These are phyloP conservation scores for Trialeurodes vaporariorum DNA, from an alignment of 1,140 invertebrate genomes.

Conservation along the genomic window DNA sequence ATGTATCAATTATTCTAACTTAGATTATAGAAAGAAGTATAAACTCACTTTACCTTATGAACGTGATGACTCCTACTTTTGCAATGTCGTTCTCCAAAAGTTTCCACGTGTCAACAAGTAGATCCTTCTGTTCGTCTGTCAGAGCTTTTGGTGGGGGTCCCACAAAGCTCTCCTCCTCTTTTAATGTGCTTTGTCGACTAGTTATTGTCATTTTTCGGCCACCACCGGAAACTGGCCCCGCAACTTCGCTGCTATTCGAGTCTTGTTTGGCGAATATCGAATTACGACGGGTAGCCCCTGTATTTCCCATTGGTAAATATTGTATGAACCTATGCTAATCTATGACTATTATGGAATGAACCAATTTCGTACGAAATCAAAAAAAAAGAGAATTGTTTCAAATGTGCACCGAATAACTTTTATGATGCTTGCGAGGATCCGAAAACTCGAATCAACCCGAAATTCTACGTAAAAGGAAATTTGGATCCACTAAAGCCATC, in stretches of 20 bases:
- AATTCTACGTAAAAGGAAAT: too few relatives aligned
- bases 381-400: not conserved
- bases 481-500: too few relatives aligned
- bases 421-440: too few relatives aligned
- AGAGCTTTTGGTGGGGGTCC: constrained; percentile 23
- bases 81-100: constrained; percentile 40
- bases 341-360: too few relatives aligned
- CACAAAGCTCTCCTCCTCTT: constrained; percentile 18
- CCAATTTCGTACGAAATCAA: too few relatives aligned
- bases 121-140: constrained; percentile 36
- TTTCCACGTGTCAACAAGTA: constrained; percentile 39
- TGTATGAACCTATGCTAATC: too few relatives aligned
- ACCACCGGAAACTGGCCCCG: not conserved
- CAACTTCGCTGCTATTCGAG: constrained; percentile 15
- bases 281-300: constrained; percentile 20
- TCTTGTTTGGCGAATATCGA: constrained; percentile 25
- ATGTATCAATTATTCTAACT: too few relatives aligned
- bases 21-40: too few relatives aligned
- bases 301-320: constrained; percentile 26
- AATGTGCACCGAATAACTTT: not conserved
- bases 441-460: too few relatives aligned
- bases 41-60: too few relatives aligned
- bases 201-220: constrained; percentile 13
- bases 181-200: constrained; percentile 21
- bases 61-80: constrained; percentile 42